Evolutionary conservation across 2,888 invertebrate genomes (phyloP), one percentile per base, ranked within the genome.

Genomic region (Caenorhabditis sulstoni): DNA sequence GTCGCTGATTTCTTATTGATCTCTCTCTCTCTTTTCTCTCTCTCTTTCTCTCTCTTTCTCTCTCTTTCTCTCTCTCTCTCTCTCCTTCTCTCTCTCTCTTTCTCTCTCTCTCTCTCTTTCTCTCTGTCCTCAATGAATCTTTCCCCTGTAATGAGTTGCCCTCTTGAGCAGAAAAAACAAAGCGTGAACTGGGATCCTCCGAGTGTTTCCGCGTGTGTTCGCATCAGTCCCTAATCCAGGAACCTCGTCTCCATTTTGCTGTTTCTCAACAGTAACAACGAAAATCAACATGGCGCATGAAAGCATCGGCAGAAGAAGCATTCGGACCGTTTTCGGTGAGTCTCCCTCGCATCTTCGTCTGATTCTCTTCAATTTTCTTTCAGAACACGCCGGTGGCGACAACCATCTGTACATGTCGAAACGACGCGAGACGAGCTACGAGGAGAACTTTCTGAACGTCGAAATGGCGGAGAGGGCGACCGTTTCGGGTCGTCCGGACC

Each of bases 361-460:
- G 29, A 35, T 35, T 2, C 20, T n/a, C 14, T n/a, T n/a, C n/a
- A n/a, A 20, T 14, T 41, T 16, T n/a, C 5, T 22, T 65, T 20
- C 66, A 75, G 67, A 67, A 11, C 29, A 53, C 45, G 75, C 75
- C 37, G 75, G 53, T 4, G 75, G 75, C 7, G 75, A 75, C 45
- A 61, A 35, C 35, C 20, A n/a, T 23, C 18, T 29, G n/a, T 16
- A 41, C 41, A 8, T 18, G 3, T 23, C 47, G 29, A 37, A 52
- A 37, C 14, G 14, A 7, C 23, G 16, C 1, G n/a, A 35, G 18
- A 16, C 18, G 4, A 29, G 5, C 9, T 20, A 37, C 8, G 16
- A 55, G 18, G 53, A 52, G 9, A 20, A 16, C 35, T 12, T 12
- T 20, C 11, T 64, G 52, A 50, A 52, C 50, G 41, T 55, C 1